Evolutionary conservation across 2,888 invertebrate genomes (phyloP).

Genomic region (Plebejus argus): DNA sequence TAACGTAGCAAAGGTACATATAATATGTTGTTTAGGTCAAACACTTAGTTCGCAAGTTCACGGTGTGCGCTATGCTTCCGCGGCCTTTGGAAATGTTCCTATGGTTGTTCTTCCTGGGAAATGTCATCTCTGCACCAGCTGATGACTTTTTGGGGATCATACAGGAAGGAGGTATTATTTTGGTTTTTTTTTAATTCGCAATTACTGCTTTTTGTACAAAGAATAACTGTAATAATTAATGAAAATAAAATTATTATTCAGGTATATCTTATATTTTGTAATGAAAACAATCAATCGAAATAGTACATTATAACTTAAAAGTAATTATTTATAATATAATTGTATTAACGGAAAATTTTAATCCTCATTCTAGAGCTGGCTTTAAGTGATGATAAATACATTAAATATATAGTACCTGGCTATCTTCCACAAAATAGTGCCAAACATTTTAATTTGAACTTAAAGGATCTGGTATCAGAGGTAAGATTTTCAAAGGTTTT

Average conservation of each 20-base stretch:
- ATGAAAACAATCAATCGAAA: not conserved
- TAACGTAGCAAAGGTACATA: conserved; percentile 60
- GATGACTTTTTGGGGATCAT: conserved; percentile 57
- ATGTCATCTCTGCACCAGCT: conserved; percentile 50
- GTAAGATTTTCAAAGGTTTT: conserved; percentile 38
- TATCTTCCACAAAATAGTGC: conserved; percentile 49
- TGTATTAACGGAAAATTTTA: not conserved
- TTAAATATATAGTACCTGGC: conserved; percentile 54
- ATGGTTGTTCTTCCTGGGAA: conserved; percentile 52
- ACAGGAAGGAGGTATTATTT: conserved; percentile 57
- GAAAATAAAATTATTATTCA: too few relatives aligned
- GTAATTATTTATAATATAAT: not conserved
- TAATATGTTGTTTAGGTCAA: conserved; percentile 55
- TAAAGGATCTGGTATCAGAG: conserved; percentile 46
- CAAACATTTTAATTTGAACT: conserved; percentile 41
- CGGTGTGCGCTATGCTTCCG: conserved; percentile 36
- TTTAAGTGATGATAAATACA: conserved; percentile 48
- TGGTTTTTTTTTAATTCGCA: conserved; percentile 14
- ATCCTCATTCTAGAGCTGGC: conserved; percentile 43
- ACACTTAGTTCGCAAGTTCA: conserved; percentile 47
- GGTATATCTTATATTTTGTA: not conserved
- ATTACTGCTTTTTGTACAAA: not conserved
- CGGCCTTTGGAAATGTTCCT: conserved; percentile 50
- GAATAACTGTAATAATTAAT: not conserved
- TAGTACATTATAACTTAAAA: not conserved